Evolutionary conservation across 2,797 vertebrate genomes (phyloP), one percentile per base, ranked within the genome.

Genomic region (Tarsius wallacei): DNA sequence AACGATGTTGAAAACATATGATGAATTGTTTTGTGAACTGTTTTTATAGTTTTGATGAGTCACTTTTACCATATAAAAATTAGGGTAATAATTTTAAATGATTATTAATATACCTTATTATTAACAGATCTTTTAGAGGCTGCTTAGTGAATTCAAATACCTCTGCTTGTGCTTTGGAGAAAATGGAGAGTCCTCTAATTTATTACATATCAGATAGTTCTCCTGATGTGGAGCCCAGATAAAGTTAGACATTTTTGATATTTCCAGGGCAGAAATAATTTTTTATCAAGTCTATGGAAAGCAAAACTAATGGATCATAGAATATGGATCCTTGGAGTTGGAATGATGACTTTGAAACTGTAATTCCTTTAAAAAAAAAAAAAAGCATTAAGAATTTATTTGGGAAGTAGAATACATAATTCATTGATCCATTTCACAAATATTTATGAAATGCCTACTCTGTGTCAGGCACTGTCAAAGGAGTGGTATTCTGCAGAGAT

Each of bases 111-210:
- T 94, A 49, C n/a, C 82, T 83, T 88, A 94, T 93, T 96, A 90
- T 94, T 93, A 96, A 80, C 70, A 96, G 22, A 87, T 91, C n/a
- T 95, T 97, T 95, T 76, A 94, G 61, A 63, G 87, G 36, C 97
- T 95, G 70, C 78, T 95, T 94, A 84, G 55, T 93, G 47, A 87
- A 91, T 91, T 96, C 42, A 68, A 49, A 93, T 96, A 53, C 51
- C 49, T 91, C 36, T 93, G 17, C 90, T 31, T 95, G 12, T 94
- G 70, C 28, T 93, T 97, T 91, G 51, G 53, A n/a, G 57, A 78
- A 97, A 94, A 82, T 94, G 51, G 26, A 84, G 42, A 94, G 59
- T 78, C 31, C 51, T 91, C 21, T 66, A 90, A 91, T 86, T 96
- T 96, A 22, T 94, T 90, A 42, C 26, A 49, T 33, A 59, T 51